These are phyloP conservation scores for Lepilemur septentrionalis DNA, from an alignment of 2,797 vertebrate genomes.

Conservation along the genomic window DNA sequence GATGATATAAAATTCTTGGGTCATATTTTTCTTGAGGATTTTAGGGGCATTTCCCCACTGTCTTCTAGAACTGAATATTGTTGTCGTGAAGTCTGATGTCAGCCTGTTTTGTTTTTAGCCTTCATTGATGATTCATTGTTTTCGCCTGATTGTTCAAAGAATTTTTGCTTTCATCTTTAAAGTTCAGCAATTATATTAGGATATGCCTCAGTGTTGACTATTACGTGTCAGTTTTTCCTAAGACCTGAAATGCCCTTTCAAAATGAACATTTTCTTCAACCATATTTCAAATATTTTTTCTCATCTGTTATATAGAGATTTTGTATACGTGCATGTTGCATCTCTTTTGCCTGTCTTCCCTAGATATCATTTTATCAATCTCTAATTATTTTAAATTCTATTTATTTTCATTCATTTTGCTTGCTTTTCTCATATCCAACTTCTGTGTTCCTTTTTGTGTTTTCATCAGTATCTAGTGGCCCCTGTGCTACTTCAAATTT, in stretches of 20 bases:
- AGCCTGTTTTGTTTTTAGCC: slow-evolving; percentile 6
- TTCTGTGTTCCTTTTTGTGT: background rate
- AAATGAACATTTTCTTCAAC: background rate
- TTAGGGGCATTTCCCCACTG: background rate
- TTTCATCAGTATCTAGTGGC: background rate
- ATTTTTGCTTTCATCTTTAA: background rate
- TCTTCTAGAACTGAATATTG: background rate
- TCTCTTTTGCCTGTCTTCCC: background rate
- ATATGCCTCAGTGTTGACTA: background rate
- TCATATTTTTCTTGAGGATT: slow-evolving; percentile 2
- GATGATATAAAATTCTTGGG: background rate
- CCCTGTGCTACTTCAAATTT: background rate
- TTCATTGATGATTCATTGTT: slow-evolving; percentile 33
- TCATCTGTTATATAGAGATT: background rate
- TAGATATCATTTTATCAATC: background rate
- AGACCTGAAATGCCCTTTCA: background rate
- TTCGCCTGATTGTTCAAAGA: slow-evolving; percentile 9
- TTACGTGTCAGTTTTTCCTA: background rate
- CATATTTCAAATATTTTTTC: background rate
- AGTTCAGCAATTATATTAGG: background rate
- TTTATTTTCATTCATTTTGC: background rate
- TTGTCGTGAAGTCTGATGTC: background rate
- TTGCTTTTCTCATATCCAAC: background rate
- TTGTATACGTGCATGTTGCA: background rate
- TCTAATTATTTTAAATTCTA: background rate